Base-by-base conservation (phyloP, 2,888 invertebrate genomes). In the Cepaea hortensis region DNA sequence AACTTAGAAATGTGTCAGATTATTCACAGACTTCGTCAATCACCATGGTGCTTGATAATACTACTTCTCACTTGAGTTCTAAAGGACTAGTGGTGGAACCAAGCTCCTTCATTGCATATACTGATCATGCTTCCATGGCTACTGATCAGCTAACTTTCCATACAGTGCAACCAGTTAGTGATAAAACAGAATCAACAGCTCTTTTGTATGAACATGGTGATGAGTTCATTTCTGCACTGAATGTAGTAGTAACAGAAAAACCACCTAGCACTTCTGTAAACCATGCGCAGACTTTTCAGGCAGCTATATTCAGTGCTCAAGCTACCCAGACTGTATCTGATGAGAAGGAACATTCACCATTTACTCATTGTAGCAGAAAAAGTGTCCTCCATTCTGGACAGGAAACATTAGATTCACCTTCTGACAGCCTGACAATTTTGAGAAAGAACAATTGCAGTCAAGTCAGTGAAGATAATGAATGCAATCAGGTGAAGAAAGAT, bases 41-140 rank as follows among this genome's bases (percentile, higher is more conserved):
- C 35, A 76, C 84, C 4, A 84, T 84, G 84, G 84, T 84, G 62
- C 62, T 84, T 18, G 84, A 84, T 20, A 55, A 48, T 23, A 13
- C 55, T 11, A 55, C 55, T 55, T 9, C 81, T 50, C 72, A 82
- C n/a, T 23, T 84, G 62, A 68, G 46, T 11, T 76, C 84, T 35
- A 76, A 84, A 7, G 75, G 50, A 76, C 62, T 84, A 46, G 48
- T 84, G 15, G 76, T 84, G 20, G 84, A 76, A n/a, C 84, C 84
- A 76, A 84, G 35, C 23, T 79, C 85, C 48, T 73, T 70, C 61
- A 77, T 79, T 55, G 35, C 85, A 18, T 84, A 84, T 76, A 65
- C 46, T 84, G 84, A 76, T 65, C 68, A 79, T 2, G 3, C 72
- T 35, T 13, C 75, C 35, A 20, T 61, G 46, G 61, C 73, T 11